These are phyloP conservation scores for Patella ulyssiponensis DNA, from an alignment of 2,888 invertebrate species.

Conservation along the genomic window DNA sequence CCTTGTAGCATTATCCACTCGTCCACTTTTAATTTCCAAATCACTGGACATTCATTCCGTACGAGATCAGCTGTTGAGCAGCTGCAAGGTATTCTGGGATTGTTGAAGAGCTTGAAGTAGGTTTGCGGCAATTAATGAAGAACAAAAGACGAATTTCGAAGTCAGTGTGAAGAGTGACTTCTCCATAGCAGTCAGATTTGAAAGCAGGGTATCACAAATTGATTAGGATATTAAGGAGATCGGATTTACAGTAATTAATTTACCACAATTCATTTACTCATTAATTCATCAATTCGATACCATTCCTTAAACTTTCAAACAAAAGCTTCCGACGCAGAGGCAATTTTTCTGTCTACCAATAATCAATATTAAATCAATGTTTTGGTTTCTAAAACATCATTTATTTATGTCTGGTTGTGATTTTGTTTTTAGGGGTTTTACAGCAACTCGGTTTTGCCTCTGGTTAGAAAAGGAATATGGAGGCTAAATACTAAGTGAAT, in stretches of 20 bases:
- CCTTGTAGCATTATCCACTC: no score
- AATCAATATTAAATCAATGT: no score
- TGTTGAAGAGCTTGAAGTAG: constrained; percentile 6
- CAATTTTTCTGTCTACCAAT: no score
- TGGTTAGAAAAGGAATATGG: no score
- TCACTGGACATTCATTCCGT: constrained; percentile 3
- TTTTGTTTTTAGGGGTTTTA: no score
- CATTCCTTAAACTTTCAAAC: neutral
- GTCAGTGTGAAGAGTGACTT: constrained; percentile 1
- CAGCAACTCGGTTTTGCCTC: no score
- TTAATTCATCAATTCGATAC: constrained; percentile 3
- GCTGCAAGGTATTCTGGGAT: constrained; percentile 12
- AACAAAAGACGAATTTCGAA: constrained; percentile 5
- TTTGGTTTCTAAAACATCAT: no score
- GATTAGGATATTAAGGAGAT: constrained; percentile 5
- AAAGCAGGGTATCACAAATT: constrained; percentile 2
- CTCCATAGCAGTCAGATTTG: neutral
- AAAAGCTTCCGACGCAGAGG: neutral
- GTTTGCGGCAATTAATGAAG: constrained; percentile 4
- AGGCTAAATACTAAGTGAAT: no score
- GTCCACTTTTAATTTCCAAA: no score
- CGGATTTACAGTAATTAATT: neutral
- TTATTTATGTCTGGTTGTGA: no score
- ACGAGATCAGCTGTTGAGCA: constrained; percentile 3
- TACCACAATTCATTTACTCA: neutral